Evolutionary conservation across 1,140 invertebrate genomes (phyloP).

Genomic region (Temnothorax longispinosus): DNA sequence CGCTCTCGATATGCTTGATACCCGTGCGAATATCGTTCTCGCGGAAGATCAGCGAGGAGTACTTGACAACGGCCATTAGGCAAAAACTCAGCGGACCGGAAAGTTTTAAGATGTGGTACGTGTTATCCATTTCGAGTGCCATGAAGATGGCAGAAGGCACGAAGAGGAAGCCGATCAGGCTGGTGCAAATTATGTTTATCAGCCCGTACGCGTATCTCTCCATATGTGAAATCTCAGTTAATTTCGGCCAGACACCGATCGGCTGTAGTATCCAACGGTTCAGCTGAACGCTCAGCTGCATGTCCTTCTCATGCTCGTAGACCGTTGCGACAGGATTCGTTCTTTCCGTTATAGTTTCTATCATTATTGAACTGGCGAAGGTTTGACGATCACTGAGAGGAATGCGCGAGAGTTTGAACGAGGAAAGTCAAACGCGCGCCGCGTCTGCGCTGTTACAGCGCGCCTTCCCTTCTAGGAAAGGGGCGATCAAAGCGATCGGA

Average conservation of each 20-base stretch:
- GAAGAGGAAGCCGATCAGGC: constrained; percentile 56
- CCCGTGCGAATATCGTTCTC: constrained; percentile 72
- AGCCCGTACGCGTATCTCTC: background rate
- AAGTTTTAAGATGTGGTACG: constrained; percentile 71
- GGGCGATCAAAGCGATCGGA: background rate
- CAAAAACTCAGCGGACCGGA: constrained; percentile 79
- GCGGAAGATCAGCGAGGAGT: constrained; percentile 69
- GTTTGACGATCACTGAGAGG: background rate
- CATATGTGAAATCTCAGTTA: background rate
- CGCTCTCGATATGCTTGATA: constrained; percentile 72
- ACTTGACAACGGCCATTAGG: constrained; percentile 78
- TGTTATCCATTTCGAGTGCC: constrained; percentile 70
- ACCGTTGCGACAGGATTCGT: background rate
- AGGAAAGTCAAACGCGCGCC: background rate
- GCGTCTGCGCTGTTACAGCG: constrained; percentile 15
- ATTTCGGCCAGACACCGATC: constrained; percentile 65
- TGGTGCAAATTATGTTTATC: constrained; percentile 27
- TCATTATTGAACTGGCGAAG: background rate
- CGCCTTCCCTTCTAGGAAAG: background rate
- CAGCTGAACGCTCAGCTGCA: constrained; percentile 55
- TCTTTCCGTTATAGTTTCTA: background rate
- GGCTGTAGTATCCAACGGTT: constrained; percentile 67
- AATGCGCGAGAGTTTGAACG: background rate
- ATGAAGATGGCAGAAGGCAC: constrained; percentile 36
- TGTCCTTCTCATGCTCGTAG: background rate